Conservation (phyloP, 1,140 invertebrate genomes). For the Drosophila rhopaloa region DNA sequence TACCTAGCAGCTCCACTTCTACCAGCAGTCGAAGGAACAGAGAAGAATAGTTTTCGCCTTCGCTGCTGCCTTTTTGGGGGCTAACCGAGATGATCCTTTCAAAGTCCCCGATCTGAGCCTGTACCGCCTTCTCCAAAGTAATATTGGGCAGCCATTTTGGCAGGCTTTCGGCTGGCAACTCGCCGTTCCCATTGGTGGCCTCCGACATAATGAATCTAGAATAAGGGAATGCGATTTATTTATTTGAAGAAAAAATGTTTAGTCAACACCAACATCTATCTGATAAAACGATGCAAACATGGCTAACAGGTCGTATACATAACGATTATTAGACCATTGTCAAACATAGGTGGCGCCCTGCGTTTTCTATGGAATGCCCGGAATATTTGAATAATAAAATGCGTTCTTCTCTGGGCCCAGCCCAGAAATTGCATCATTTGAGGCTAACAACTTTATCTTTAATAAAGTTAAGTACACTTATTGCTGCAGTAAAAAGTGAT, state of each 20-base stretch:
- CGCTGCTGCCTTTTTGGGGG: slow-evolving; percentile 30
- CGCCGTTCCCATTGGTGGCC: slow-evolving; percentile 47
- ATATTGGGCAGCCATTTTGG: slow-evolving; percentile 66
- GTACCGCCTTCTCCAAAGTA: slow-evolving; percentile 64
- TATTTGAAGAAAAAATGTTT: slow-evolving; percentile 3
- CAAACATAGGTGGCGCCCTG: slow-evolving; percentile 48
- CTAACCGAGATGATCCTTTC: slow-evolving; percentile 45
- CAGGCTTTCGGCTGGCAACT: slow-evolving; percentile 18
- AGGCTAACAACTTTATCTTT: not conserved
- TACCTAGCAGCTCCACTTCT: slow-evolving; percentile 67
- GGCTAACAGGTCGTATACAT: slow-evolving; percentile 28
- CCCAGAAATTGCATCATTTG: slow-evolving; percentile 18
- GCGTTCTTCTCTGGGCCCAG: not conserved
- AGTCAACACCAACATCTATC: not conserved
- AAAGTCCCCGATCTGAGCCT: slow-evolving; percentile 54
- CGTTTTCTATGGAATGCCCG: not conserved
- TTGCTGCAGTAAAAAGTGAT: not conserved
- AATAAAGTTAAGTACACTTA: slow-evolving; percentile 1
- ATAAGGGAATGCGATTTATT: not conserved
- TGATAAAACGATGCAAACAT: slow-evolving; percentile 15
- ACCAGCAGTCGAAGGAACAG: slow-evolving; percentile 61
- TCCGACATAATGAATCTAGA: slow-evolving; percentile 56
- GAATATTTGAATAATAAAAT: slow-evolving; percentile 8
- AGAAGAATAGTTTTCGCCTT: slow-evolving; percentile 65
- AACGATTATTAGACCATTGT: slow-evolving; percentile 15